Percentiles rank a stretch among this genome's conserved stretches.
These are phyloP conservation scores for Pyrocoelia pectoralis DNA, from an alignment of 2,888 invertebrate species.

Conservation along the genomic window DNA sequence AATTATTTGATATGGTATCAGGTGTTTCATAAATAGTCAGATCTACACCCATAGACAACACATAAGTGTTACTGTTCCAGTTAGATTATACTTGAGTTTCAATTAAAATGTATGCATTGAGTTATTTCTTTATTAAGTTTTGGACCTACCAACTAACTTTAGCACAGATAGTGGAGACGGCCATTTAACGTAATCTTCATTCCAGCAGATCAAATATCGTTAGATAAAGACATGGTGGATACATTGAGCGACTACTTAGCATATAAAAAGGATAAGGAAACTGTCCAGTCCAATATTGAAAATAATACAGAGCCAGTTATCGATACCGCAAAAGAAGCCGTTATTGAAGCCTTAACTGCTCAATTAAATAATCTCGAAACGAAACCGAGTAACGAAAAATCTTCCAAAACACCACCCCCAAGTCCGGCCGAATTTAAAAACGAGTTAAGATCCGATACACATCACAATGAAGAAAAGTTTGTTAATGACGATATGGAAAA, in stretches of 20 bases:
- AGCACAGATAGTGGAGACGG: too few relatives aligned
- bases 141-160: too few relatives aligned
- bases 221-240: conserved; percentile 51
- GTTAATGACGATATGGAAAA: conserved; percentile 38
- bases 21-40: too few relatives aligned
- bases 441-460: conserved; percentile 34
- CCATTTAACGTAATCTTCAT: too few relatives aligned
- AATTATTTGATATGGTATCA: too few relatives aligned
- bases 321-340: conserved; percentile 32
- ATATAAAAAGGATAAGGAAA: conserved; percentile 41
- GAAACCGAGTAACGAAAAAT: conserved; percentile 41
- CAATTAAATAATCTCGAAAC: conserved; percentile 52
- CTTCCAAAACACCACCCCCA: conserved; percentile 55
- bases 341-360: conserved; percentile 53
- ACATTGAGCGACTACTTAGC: conserved; percentile 48
- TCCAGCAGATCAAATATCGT: conserved; percentile 29
- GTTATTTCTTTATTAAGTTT: too few relatives aligned
- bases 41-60: too few relatives aligned
- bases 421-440: conserved; percentile 55
- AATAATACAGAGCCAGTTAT: conserved; percentile 23
- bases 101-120: too few relatives aligned
- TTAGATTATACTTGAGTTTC: too few relatives aligned
- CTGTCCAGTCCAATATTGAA: conserved; percentile 3
- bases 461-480: conserved; percentile 22
- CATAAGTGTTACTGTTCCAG: too few relatives aligned